phyloP scores from a whole-genome alignment of 2,888 invertebrate genomes.

The Merodon equestris region DNA sequence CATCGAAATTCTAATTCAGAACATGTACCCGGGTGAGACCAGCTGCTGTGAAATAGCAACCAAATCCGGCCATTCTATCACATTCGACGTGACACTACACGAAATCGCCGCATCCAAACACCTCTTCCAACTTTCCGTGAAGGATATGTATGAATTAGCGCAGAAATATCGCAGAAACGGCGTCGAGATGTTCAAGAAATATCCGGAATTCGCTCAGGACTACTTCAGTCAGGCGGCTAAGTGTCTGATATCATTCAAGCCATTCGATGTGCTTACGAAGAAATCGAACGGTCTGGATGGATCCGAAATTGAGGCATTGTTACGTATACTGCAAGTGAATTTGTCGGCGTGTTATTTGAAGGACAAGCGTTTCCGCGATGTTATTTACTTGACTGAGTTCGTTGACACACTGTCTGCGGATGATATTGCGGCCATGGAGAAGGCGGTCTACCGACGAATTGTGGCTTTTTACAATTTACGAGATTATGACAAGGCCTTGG shows the following conservation, averaged over 20 bases:
- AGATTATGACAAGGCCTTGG: conserved; percentile 84
- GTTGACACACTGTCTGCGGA: conserved; percentile 74
- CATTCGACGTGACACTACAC: conserved; percentile 77
- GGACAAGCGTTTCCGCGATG: conserved; percentile 83
- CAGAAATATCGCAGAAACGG: conserved; percentile 79
- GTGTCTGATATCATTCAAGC: conserved; percentile 83
- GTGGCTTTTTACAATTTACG: conserved; percentile 80
- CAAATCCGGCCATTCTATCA: conserved; percentile 71
- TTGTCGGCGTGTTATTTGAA: conserved; percentile 89
- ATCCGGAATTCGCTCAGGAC: conserved; percentile 85
- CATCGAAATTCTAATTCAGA: conserved; percentile 79
- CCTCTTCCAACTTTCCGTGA: conserved; percentile 78
- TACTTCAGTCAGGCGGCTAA: conserved; percentile 88
- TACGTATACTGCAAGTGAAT: conserved; percentile 88
- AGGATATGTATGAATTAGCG: conserved; percentile 78
- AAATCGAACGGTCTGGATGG: conserved; percentile 73
- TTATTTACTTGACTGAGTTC: conserved; percentile 82
- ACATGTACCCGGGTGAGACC: conserved; percentile 79
- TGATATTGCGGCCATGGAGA: conserved; percentile 75
- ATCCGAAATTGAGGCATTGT: conserved; percentile 81
- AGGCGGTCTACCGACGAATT: conserved; percentile 80
- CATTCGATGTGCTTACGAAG: conserved; percentile 80
- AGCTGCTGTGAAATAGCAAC: conserved; percentile 78
- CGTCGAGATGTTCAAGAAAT: conserved; percentile 83
- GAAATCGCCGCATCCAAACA: conserved; percentile 77